Evolutionary conservation across 2,888 invertebrate species (phyloP).

Genomic region (Laspeyria flexula): DNA sequence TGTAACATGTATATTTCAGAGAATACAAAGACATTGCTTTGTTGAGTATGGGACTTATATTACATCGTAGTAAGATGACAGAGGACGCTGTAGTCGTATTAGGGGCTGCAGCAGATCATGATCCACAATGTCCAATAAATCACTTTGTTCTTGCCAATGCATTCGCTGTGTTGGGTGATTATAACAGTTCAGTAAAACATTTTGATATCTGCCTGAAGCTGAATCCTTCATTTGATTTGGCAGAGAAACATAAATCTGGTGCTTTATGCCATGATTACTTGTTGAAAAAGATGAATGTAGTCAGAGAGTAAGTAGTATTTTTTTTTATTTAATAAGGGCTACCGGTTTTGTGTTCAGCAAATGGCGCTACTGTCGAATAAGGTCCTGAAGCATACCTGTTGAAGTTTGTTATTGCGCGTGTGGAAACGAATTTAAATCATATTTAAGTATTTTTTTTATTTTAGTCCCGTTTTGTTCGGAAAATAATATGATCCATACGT

Average conservation of each 20-base stretch:
- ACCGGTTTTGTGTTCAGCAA: too few species aligned
- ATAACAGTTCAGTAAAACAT: slow-evolving; percentile 88
- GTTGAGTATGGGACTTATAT: slow-evolving; percentile 90
- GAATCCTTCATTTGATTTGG: slow-evolving; percentile 87
- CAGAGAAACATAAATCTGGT: slow-evolving; percentile 87
- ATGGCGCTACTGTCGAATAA: too few species aligned
- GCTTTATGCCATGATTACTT: slow-evolving; percentile 89
- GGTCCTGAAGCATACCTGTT: too few species aligned
- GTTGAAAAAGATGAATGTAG: slow-evolving; percentile 86
- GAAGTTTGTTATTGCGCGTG: too few species aligned
- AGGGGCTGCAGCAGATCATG: slow-evolving; percentile 90
- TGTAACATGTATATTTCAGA: slow-evolving; percentile 74
- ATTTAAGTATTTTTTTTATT: too few species aligned
- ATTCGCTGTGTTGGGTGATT: slow-evolving; percentile 89
- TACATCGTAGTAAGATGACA: slow-evolving; percentile 88
- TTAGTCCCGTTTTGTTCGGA: too few species aligned
- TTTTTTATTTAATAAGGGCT: too few species aligned
- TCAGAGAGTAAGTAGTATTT: slow-evolving; percentile 87
- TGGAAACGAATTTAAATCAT: too few species aligned
- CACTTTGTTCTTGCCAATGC: slow-evolving; percentile 91
- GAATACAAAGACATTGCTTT: slow-evolving; percentile 90
- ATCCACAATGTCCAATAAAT: slow-evolving; percentile 85
- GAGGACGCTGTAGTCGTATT: slow-evolving; percentile 91
- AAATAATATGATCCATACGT: too few species aligned
- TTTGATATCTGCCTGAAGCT: slow-evolving; percentile 88